Base-by-base conservation (phyloP, 2,797 vertebrate genomes). In the Pangasius krempfi region DNA sequence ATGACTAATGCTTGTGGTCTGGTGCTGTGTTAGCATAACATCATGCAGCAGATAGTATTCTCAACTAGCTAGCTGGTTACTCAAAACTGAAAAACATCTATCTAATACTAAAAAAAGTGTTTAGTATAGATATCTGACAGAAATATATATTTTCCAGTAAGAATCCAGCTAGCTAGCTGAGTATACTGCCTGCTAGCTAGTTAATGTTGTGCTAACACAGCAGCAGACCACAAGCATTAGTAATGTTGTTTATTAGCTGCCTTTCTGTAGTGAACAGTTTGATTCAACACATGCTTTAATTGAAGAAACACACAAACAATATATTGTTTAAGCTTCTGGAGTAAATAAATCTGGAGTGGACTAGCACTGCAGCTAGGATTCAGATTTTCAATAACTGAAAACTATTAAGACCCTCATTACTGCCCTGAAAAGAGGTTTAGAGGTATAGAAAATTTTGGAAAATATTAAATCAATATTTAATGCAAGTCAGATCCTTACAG, bases 381-480 rank as follows among this genome's bases (percentile, higher is more conserved):
- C 30, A 80, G 78, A 33, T 56, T 33, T 80, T 37, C 8, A 18
- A 22, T 22, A 80, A 20, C n/a, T 80, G 20, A 80, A 80, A 80
- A 54, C 14, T 33, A 56, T 80, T 22, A 79, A 18, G 9, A 12
- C n/a, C 16, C 2, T 52, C 13, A 78, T 78, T 16, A 30, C 25
- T 52, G 44, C 47, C 40, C 47, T n/a, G 76, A 10, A 79, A 56
- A 79, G 14, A 56, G n/a, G 52, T 79, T 56, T 56, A 33, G n/a
- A n/a, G n/a, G n/a, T n/a, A n/a, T n/a, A n/a, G n/a, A n/a, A n/a
- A n/a, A n/a, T n/a, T n/a, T n/a, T n/a, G 47, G 73, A 66, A 80
- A 64, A 78, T 47, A 60, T 76, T 76, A 58, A 18, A 78, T 58
- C 18, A 62, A n/a, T 18, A 62, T 86, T 60, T 47, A 76, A 76